Evolutionary conservation across 2,888 invertebrate genomes (phyloP).

Genomic region (Diogma glabrata): DNA sequence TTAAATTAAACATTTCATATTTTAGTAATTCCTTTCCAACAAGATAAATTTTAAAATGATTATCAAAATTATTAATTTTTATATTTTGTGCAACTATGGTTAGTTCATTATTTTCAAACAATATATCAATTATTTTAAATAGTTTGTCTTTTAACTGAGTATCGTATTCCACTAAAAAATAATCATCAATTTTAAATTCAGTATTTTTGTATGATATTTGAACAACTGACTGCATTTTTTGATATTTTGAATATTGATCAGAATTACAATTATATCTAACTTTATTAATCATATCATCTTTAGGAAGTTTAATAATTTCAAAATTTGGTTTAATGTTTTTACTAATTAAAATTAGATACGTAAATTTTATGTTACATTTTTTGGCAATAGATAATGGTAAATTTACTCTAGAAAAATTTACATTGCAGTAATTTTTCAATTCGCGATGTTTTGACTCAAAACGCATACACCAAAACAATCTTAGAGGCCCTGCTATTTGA

Average conservation of each 20-base stretch:
- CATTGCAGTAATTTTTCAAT: background rate
- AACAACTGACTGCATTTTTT: background rate
- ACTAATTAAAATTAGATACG: background rate
- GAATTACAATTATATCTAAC: background rate
- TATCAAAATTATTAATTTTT: background rate
- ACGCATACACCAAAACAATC: constrained; percentile 15
- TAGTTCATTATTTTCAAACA: background rate
- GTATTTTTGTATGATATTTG: background rate
- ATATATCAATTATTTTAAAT: background rate
- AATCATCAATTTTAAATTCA: background rate
- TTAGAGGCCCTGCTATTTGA: background rate
- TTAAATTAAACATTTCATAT: background rate
- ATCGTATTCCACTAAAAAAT: background rate
- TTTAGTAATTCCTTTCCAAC: background rate
- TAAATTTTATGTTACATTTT: background rate
- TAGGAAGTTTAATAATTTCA: background rate
- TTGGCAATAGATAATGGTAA: background rate
- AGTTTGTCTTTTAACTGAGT: background rate
- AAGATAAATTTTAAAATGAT: background rate
- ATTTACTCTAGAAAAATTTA: background rate
- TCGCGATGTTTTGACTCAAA: background rate
- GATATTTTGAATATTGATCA: background rate
- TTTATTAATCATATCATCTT: background rate
- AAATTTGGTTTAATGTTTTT: background rate
- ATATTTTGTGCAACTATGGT: background rate